Conservation (phyloP, 2,797 vertebrate genomes). For the Falco berigora region DNA sequence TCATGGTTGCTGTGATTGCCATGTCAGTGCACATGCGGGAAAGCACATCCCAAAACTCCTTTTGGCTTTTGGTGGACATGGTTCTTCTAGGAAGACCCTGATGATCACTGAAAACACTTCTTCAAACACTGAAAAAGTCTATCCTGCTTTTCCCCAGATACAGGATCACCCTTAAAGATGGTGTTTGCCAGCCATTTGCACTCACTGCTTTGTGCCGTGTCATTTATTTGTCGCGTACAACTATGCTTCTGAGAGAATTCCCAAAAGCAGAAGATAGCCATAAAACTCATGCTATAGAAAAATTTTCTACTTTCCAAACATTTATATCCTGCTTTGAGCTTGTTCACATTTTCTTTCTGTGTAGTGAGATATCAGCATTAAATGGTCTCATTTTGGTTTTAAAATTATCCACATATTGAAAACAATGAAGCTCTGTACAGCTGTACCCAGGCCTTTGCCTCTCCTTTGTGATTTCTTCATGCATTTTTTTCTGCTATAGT, state of each 20-base stretch:
- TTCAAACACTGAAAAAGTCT: background rate
- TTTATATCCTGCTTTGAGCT: background rate
- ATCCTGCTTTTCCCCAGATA: background rate
- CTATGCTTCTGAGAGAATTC: background rate
- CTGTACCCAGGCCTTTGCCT: background rate
- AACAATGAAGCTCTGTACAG: background rate
- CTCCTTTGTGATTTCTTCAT: slow-evolving; percentile 1
- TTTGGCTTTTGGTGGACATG: background rate
- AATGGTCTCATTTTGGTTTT: background rate
- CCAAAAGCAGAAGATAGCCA: background rate
- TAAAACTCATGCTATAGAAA: background rate
- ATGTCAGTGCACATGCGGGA: background rate
- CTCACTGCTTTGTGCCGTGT: background rate
- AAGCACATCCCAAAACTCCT: background rate
- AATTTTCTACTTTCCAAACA: background rate
- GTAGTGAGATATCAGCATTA: background rate
- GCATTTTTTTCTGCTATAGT: slow-evolving; percentile 8
- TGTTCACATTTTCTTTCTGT: background rate
- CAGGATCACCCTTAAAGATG: background rate
- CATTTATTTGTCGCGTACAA: background rate
- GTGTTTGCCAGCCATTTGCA: background rate
- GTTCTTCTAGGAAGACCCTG: background rate
- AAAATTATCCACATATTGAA: background rate
- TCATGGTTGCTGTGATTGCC: rapidly evolving
- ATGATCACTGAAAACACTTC: background rate